Evolutionary conservation across 2,113 vertebrate genomes (phyloP).

Genomic region (Alethe castanea): DNA sequence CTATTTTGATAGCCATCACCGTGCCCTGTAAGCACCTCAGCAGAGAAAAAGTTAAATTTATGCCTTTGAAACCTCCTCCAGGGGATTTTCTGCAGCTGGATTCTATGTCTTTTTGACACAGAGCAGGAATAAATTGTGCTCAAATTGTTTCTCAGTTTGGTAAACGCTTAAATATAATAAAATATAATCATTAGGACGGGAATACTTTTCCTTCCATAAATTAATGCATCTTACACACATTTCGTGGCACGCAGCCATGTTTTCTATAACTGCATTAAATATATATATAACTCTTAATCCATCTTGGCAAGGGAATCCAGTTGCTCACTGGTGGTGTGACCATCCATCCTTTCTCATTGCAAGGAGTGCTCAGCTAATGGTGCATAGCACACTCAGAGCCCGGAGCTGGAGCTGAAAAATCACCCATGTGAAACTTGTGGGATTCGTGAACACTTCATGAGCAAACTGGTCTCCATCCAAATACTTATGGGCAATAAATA

Average conservation of each 20-base stretch:
- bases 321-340: neutral
- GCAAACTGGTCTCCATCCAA: slow-evolving; percentile 45
- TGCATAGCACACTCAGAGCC: neutral
- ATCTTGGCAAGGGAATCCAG: slow-evolving; percentile 24
- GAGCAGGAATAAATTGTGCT: slow-evolving; percentile 32
- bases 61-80: slow-evolving; percentile 23
- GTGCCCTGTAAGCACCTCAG: slow-evolving; percentile 22
- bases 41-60: slow-evolving; percentile 35
- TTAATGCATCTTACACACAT: slow-evolving; percentile 50
- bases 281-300: slow-evolving; percentile 38
- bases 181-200: slow-evolving; percentile 21
- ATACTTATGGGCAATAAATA: slow-evolving; percentile 41
- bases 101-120: slow-evolving; percentile 42
- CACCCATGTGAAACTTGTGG: slow-evolving; percentile 27
- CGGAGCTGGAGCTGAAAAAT: neutral
- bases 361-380: neutral
- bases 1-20: neutral
- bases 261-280: slow-evolving; percentile 47
- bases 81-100: slow-evolving; percentile 38
- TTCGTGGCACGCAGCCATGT: slow-evolving; percentile 18
- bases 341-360: neutral
- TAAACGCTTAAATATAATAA: slow-evolving; percentile 56
- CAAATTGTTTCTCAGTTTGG: slow-evolving; percentile 21
- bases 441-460: slow-evolving; percentile 32
- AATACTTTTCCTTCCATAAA: slow-evolving; percentile 43